Percentiles rank a stretch among this genome's conserved stretches.
These are phyloP conservation scores for Phoenoteleia sp. DNA, from an alignment of 2,888 invertebrate genomes.

Conservation along the genomic window DNA sequence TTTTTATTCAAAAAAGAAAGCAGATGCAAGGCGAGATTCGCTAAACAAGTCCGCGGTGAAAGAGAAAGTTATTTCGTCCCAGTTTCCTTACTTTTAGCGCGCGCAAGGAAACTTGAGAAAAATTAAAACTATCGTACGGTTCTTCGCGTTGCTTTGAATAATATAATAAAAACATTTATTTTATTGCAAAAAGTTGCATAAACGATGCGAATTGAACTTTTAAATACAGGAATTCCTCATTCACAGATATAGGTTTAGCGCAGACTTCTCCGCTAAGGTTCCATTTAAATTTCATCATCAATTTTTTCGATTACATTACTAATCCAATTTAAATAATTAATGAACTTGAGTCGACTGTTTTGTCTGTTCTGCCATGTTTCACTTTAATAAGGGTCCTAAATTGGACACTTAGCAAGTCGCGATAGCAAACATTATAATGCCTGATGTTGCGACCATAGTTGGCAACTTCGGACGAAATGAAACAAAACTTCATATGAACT, in stretches of 20 bases:
- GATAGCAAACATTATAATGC: not conserved
- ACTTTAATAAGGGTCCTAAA: not conserved
- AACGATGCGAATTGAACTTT: slow-evolving; percentile 45
- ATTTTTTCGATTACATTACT: not conserved
- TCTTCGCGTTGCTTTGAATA: slow-evolving; percentile 36
- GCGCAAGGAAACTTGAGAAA: slow-evolving; percentile 43
- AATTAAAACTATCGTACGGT: slow-evolving; percentile 54
- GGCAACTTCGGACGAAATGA: not conserved
- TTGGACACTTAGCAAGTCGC: not conserved
- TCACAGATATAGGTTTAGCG: not conserved
- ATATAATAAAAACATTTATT: slow-evolving; percentile 44
- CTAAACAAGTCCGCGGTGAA: slow-evolving; percentile 46
- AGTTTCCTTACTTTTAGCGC: slow-evolving; percentile 36
- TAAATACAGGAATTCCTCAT: slow-evolving; percentile 22
- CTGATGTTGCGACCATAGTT: not conserved
- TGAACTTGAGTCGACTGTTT: not conserved
- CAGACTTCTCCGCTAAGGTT: not conserved
- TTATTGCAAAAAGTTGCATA: slow-evolving; percentile 45
- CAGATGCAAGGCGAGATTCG: slow-evolving; percentile 73
- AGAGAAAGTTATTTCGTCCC: slow-evolving; percentile 58
- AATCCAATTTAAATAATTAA: slow-evolving; percentile 55
- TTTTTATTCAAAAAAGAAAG: slow-evolving; percentile 79
- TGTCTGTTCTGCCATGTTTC: too few species aligned
- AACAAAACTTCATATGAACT: slow-evolving; percentile 21
- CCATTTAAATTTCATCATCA: not conserved